phyloP scores from a whole-genome alignment of 2,797 vertebrate genomes.

The Eutrigla gurnardus region DNA sequence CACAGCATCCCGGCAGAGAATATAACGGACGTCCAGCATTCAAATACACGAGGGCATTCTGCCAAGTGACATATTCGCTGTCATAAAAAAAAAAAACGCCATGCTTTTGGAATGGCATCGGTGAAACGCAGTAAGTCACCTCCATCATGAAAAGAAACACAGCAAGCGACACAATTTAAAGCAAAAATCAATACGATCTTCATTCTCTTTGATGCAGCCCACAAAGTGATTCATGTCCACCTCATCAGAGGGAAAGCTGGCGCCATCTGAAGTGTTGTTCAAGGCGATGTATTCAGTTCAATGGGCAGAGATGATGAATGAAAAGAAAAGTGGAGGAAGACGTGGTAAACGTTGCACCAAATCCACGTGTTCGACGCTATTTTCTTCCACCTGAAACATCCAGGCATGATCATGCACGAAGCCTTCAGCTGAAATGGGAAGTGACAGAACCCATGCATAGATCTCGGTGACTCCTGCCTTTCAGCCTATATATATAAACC shows the following conservation, averaged over 20 bases:
- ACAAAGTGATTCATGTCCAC: constrained; percentile 78
- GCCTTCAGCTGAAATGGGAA: constrained; percentile 15
- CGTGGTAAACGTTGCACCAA: constrained; percentile 60
- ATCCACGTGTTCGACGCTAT: constrained; percentile 43
- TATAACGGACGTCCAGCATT: constrained; percentile 17
- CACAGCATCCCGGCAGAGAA: constrained; percentile 28
- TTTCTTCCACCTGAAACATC: constrained; percentile 47
- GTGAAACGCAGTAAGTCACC: constrained; percentile 55
- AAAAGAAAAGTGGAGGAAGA: constrained; percentile 75
- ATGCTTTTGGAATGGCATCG: constrained; percentile 42
- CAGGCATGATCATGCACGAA: not conserved
- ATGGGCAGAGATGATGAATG: constrained; percentile 73
- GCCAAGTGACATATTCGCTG: constrained; percentile 5
- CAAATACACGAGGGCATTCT: constrained; percentile 6
- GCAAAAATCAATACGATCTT: constrained; percentile 73
- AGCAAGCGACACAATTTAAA: constrained; percentile 55
- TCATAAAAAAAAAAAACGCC: constrained; percentile 4
- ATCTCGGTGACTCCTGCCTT: constrained; percentile 1
- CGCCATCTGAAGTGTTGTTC: constrained; percentile 69
- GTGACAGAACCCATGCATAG: constrained; percentile 16
- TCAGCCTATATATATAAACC: constrained; percentile 18
- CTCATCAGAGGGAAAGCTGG: constrained; percentile 59
- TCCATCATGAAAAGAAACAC: constrained; percentile 54
- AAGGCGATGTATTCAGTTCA: constrained; percentile 72
- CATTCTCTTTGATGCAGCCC: constrained; percentile 66